phyloP scores from a whole-genome alignment of 2,797 vertebrate species.

The Buceros bicornis region DNA sequence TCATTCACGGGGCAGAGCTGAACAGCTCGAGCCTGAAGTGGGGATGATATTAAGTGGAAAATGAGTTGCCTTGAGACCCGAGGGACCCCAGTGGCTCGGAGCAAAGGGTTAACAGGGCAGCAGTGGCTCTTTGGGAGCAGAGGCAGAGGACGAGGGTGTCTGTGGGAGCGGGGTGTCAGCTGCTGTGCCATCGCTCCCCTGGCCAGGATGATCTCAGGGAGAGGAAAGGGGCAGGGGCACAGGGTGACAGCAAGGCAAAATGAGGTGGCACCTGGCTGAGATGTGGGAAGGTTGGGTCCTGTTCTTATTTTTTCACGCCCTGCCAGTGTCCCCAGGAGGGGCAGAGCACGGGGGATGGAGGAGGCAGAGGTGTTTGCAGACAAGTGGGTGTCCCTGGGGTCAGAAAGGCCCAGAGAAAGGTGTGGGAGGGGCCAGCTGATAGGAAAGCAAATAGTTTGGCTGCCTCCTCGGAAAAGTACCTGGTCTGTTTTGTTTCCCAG shows the following conservation, averaged over 20 bases:
- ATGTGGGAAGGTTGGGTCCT: not conserved
- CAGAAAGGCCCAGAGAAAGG: not conserved
- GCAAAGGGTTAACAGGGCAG: not conserved
- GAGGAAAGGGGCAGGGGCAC: not conserved
- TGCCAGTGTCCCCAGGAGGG: not conserved
- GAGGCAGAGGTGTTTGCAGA: not conserved
- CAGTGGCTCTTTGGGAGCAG: slow-evolving; percentile 36
- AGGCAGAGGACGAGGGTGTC: not conserved
- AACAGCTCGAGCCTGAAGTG: accelerated
- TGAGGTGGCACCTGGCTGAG: accelerated
- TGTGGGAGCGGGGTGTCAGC: not conserved
- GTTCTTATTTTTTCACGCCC: not conserved
- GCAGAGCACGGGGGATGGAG: not conserved
- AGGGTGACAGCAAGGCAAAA: not conserved
- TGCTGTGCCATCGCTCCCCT: not conserved
- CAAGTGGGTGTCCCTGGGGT: not conserved
- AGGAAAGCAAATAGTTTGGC: slow-evolving; percentile 53
- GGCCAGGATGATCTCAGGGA: slow-evolving; percentile 63
- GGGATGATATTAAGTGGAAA: not conserved
- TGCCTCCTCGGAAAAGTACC: slow-evolving; percentile 45
- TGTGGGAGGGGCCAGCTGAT: slow-evolving; percentile 18
- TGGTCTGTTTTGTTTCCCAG: slow-evolving; percentile 66
- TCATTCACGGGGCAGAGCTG: not conserved
- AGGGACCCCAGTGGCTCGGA: not conserved
- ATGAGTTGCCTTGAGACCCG: accelerated